Evolutionary conservation across 2,888 invertebrate genomes (phyloP), one percentile per base, ranked within the genome.

Genomic region (Hemithea aestivaria): DNA sequence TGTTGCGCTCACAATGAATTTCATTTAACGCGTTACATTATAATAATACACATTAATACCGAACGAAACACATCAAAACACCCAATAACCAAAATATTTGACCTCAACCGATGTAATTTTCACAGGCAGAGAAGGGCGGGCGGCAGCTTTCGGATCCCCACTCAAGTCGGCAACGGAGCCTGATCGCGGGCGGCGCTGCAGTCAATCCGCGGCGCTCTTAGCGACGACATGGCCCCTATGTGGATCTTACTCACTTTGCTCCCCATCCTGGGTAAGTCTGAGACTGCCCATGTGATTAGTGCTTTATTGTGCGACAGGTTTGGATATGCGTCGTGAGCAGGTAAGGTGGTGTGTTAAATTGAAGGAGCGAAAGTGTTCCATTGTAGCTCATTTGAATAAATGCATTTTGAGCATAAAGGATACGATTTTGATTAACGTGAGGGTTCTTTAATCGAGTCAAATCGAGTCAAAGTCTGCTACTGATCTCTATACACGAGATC

Each of bases 211-310:
- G 80, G 66, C 79, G 67, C 67, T 65, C 70, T 66, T 66, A 73
- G 84, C 81, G 82, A 70, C 75, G 74, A 73, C 84, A 87, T 87
- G 85, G 78, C 74, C 76, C 75, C 72, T 65, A 62, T 83, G 75
- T 87, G 85, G 85, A 71, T 84, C 65, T 73, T 83, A 62, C 70
- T 87, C 46, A 69, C 77, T 58, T 73, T 85, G 70, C 83, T 87
- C 80, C 85, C 85, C 67, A 63, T 83, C 45, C 69, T 87, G 74
- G 85, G 85, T 87, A 85, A 85, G 85, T 84, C 33, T 9, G 7
- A 20, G 35, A 40, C 58, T 40, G 48, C 51, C 53, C 16, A 16
- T 16, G 16, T 16, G 16, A 16, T 4, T 4, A 16, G 62, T 64
- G 59, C 53, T 34, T 42, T 44, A 56, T 53, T 69, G 70, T 8